Percentiles rank a stretch among this genome's conserved stretches.
Evolutionary conservation across 2,888 invertebrate genomes (phyloP).

Genomic region (Scaptomyza cyrtandrae): DNA sequence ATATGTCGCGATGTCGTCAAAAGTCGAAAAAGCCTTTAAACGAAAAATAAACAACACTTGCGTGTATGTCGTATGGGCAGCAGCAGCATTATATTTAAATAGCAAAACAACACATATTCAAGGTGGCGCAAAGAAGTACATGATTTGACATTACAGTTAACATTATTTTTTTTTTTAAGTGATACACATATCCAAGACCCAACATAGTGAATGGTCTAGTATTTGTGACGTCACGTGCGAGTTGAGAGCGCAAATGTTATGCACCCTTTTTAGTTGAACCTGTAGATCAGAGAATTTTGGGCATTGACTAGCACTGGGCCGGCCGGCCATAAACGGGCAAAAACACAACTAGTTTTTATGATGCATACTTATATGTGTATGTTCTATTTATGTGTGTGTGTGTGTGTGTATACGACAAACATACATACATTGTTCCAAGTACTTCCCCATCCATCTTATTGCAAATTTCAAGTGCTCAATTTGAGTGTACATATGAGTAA

Average conservation of each 20-base stretch:
- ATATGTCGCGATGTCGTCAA: conserved; percentile 47
- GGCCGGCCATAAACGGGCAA: conserved; percentile 60
- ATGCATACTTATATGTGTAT: conserved; percentile 4
- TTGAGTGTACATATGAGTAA: conserved; percentile 40
- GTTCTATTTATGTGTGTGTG: conserved; percentile 4
- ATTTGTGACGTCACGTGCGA: conserved; percentile 34
- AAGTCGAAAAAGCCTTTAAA: conserved; percentile 45
- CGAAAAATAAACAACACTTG: conserved; percentile 65
- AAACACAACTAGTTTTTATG: conserved; percentile 36
- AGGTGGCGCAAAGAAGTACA: conserved; percentile 4
- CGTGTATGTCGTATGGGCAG: conserved; percentile 55
- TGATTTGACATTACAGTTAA: conserved; percentile 27
- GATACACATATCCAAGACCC: not conserved
- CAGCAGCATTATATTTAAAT: conserved; percentile 12
- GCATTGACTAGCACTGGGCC: conserved; percentile 43
- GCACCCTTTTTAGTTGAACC: conserved; percentile 15
- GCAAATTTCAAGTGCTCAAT: conserved; percentile 51
- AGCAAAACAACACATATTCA: not conserved
- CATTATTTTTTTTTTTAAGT: no score
- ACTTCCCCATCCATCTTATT: conserved; percentile 48
- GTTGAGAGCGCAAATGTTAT: not conserved
- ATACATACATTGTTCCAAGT: conserved; percentile 17
- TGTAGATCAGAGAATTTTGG: conserved; percentile 18
- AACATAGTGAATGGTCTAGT: not conserved
- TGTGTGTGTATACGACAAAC: not conserved